A percentile compares a stretch with the other conserved stretches of the same genome.
These are phyloP conservation scores for Hylaea fasciaria DNA, from an alignment of 2,888 invertebrate genomes.

Conservation along the genomic window DNA sequence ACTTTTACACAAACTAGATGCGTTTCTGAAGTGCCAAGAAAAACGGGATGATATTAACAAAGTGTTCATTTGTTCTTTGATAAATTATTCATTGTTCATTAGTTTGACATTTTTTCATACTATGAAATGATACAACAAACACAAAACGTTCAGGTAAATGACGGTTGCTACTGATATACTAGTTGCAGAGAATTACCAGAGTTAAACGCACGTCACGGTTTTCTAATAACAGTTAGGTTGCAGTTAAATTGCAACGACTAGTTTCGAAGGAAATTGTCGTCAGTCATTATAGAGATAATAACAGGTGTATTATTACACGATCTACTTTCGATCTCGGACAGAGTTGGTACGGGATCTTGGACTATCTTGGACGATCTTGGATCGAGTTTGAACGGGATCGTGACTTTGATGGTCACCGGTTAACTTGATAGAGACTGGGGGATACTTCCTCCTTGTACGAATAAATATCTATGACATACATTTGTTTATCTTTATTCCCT, in stretches of 20 bases:
- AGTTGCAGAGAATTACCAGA: slow-evolving; percentile 40
- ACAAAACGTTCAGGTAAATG: slow-evolving; percentile 6
- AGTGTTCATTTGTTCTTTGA: too few species aligned
- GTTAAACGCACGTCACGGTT: slow-evolving; percentile 47
- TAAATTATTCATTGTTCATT: too few species aligned
- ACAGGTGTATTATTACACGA: slow-evolving; percentile 52
- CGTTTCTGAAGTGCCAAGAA: too few species aligned
- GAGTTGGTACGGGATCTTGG: slow-evolving; percentile 30
- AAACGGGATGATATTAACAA: too few species aligned
- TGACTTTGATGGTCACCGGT: not conserved
- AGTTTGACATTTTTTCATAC: too few species aligned
- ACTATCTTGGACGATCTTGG: not conserved
- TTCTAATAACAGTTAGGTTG: slow-evolving; percentile 54
- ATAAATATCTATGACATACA: too few species aligned
- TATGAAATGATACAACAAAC: not conserved
- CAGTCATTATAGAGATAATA: slow-evolving; percentile 58
- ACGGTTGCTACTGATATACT: too few species aligned
- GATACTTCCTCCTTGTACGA: too few species aligned
- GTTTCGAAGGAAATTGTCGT: slow-evolving; percentile 65
- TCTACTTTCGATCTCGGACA: slow-evolving; percentile 59
- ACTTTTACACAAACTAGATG: too few species aligned
- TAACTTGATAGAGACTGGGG: not conserved
- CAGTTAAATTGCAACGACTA: slow-evolving; percentile 60
- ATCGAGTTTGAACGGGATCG: not conserved
- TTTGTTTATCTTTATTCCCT: too few species aligned